These are phyloP conservation scores for Andrena haemorrhoa DNA, from an alignment of 2,888 invertebrate species.

Conservation along the genomic window DNA sequence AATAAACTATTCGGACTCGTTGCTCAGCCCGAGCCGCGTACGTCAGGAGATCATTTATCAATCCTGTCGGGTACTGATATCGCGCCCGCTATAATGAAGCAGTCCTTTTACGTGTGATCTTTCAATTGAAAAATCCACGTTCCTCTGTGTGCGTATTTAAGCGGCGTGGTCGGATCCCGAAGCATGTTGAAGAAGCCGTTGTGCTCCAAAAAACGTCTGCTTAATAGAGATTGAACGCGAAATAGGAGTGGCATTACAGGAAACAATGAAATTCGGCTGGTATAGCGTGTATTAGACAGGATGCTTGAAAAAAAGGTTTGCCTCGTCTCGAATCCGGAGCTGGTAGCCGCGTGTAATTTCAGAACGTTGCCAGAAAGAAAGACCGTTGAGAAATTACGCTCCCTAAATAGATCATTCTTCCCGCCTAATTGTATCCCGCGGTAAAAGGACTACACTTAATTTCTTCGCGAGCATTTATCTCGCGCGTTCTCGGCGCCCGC, in stretches of 20 bases:
- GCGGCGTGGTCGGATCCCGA: background rate
- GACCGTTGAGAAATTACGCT: background rate
- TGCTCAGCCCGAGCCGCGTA: background rate
- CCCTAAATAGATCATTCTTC: background rate
- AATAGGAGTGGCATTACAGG: background rate
- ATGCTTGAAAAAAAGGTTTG: background rate
- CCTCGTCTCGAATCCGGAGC: no score
- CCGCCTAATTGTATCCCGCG: background rate
- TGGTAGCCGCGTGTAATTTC: background rate
- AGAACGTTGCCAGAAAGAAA: background rate
- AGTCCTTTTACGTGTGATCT: background rate
- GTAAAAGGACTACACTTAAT: constrained; percentile 9
- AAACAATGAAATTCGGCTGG: background rate
- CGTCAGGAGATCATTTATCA: constrained; percentile 20
- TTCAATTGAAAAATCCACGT: background rate
- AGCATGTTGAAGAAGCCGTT: background rate
- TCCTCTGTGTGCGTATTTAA: background rate
- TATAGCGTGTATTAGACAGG: background rate
- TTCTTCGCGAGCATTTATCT: background rate
- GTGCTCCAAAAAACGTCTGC: background rate
- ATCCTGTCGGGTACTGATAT: constrained; percentile 12
- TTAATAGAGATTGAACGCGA: constrained; percentile 11
- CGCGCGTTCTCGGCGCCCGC: background rate
- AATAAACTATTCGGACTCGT: constrained; percentile 8
- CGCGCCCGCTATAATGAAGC: constrained; percentile 6